A percentile compares a stretch with the other conserved stretches of the same genome.
Evolutionary conservation across 2,113 vertebrate genomes (phyloP).

Genomic region (Ptilonorhynchus violaceus): DNA sequence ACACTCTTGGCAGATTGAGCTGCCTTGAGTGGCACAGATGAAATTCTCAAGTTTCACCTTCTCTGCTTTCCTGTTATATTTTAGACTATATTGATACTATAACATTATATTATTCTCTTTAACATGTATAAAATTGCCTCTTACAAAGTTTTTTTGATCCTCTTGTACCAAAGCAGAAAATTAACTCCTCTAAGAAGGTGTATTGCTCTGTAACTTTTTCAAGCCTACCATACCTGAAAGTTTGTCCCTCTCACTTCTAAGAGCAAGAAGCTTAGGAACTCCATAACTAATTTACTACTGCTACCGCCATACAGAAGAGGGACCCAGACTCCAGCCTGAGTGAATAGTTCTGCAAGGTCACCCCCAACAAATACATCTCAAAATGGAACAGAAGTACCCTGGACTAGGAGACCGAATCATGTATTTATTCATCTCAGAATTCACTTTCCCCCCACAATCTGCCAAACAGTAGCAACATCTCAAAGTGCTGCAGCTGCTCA

Average conservation of each 20-base stretch:
- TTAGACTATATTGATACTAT: not conserved
- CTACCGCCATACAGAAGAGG: not conserved
- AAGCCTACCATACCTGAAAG: not conserved
- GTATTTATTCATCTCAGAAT: not conserved
- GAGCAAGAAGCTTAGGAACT: not conserved
- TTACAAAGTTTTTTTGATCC: not conserved
- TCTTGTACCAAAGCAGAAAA: not conserved
- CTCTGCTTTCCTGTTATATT: not conserved
- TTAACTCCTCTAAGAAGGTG: not conserved
- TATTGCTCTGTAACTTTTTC: not conserved
- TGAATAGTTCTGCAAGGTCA: not conserved
- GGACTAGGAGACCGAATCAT: not conserved
- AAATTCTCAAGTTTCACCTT: not conserved
- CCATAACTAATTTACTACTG: not conserved
- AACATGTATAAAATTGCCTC: not conserved
- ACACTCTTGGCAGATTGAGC: not conserved
- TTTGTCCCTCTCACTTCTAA: not conserved
- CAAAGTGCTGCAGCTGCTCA: not conserved
- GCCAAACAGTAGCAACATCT: not conserved
- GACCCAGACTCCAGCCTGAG: not conserved
- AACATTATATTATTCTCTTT: not conserved
- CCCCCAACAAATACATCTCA: not conserved
- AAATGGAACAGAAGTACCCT: not conserved
- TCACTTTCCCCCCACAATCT: not conserved
- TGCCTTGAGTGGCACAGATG: not conserved